Evolutionary conservation across 2,888 invertebrate species (phyloP).

Genomic region (Lasioglossum pauxillum): DNA sequence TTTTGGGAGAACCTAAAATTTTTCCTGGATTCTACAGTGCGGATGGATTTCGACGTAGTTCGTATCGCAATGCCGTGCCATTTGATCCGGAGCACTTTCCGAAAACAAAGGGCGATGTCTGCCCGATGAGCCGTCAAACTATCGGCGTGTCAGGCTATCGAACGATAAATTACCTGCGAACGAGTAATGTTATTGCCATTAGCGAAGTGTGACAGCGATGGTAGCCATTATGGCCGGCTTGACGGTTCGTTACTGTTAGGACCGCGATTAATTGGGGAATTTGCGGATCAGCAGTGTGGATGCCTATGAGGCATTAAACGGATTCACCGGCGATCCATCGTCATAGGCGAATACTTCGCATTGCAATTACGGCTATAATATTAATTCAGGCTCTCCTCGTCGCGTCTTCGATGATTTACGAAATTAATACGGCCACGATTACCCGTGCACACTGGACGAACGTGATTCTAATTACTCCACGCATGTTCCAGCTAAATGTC

Average conservation of each 20-base stretch:
- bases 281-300: slow-evolving; percentile 60
- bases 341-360: slow-evolving; percentile 50
- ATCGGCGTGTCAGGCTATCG: not conserved
- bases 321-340: slow-evolving; percentile 26
- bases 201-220: slow-evolving; percentile 47
- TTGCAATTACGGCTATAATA: slow-evolving; percentile 32
- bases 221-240: slow-evolving; percentile 53
- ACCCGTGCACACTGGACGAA: not conserved
- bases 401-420: slow-evolving; percentile 28
- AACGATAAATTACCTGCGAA: slow-evolving; percentile 45
- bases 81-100: not conserved
- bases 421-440: slow-evolving; percentile 3
- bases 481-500: not conserved
- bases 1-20: too few relatives aligned
- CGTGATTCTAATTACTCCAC: slow-evolving; percentile 22
- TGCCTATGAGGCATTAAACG: slow-evolving; percentile 50
- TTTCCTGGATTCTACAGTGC: not conserved
- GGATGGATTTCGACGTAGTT: not conserved
- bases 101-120: not conserved
- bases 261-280: slow-evolving; percentile 62
- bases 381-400: slow-evolving; percentile 33
- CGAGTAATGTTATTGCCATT: slow-evolving; percentile 56
- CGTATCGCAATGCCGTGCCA: not conserved
- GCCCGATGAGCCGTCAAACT: not conserved
- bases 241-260: slow-evolving; percentile 54